phyloP scores from a whole-genome alignment of 2,113 vertebrate species.

The Otus sunia region DNA sequence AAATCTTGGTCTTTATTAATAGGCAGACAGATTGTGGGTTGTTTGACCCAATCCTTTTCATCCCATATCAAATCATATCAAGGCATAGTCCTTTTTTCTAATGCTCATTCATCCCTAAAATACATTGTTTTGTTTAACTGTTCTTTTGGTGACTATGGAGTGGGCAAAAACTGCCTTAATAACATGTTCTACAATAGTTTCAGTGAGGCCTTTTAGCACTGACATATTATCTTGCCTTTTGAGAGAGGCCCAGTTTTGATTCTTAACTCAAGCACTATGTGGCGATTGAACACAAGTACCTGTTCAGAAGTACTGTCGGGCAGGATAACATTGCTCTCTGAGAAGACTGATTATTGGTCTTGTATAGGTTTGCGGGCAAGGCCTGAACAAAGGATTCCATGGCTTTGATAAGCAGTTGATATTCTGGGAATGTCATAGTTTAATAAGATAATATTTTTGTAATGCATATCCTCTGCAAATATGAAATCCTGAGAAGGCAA shows the following conservation, averaged over 20 bases:
- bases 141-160: neutral
- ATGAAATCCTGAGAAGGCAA: neutral
- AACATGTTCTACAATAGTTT: neutral
- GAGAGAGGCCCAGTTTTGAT: neutral
- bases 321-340: neutral
- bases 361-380: neutral
- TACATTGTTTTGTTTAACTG: neutral
- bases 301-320: neutral
- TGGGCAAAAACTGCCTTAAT: neutral
- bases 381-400: neutral
- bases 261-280: neutral
- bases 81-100: neutral
- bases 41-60: neutral
- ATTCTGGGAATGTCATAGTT: neutral
- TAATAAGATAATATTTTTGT: neutral
- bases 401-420: neutral
- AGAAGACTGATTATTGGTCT: neutral
- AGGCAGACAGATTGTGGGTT: neutral
- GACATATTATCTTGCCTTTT: neutral
- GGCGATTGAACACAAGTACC: neutral
- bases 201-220: neutral
- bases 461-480: neutral
- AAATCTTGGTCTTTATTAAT: neutral
- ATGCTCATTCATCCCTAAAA: neutral
- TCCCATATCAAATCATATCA: neutral